Percentiles rank a stretch among this genome's conserved stretches.
Conservation (phyloP, 2,888 invertebrate genomes). For the Pogonocherus hispidulus region DNA sequence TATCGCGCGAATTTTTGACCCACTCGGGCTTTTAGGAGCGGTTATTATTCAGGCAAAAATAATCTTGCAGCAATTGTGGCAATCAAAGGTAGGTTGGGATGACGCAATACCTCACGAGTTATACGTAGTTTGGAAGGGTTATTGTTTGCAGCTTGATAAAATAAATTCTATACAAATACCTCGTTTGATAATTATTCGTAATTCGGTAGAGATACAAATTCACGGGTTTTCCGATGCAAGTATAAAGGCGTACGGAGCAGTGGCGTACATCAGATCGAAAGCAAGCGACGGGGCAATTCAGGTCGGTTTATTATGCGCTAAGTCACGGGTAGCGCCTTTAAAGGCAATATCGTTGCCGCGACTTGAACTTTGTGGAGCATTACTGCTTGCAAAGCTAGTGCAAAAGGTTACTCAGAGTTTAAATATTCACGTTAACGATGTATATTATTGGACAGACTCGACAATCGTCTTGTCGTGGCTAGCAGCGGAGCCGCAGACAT, state of each 20-base stretch:
- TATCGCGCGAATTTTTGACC: slow-evolving; percentile 31
- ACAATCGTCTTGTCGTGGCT: slow-evolving; percentile 12
- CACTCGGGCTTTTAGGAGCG: slow-evolving; percentile 22
- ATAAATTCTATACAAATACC: slow-evolving; percentile 15
- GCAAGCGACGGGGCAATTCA: background rate
- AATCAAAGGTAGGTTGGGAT: slow-evolving; percentile 3
- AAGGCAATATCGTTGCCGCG: slow-evolving; percentile 3
- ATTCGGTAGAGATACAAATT: background rate
- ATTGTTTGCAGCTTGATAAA: background rate
- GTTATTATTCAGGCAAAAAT: slow-evolving; percentile 9
- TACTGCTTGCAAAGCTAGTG: background rate
- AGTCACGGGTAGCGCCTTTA: slow-evolving; percentile 9
- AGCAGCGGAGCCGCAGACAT: background rate
- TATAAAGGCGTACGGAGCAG: background rate
- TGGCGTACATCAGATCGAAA: background rate
- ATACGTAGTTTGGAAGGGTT: background rate
- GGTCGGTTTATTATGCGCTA: background rate
- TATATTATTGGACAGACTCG: background rate
- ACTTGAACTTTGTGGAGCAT: slow-evolving; percentile 3
- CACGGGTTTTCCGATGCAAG: slow-evolving; percentile 9
- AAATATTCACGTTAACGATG: background rate
- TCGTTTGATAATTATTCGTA: background rate
- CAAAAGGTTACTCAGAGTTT: background rate
- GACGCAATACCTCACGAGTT: slow-evolving; percentile 1
- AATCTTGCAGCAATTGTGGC: slow-evolving; percentile 24